phyloP scores from a whole-genome alignment of 2,888 invertebrate species.

The Rhingia campestris region DNA sequence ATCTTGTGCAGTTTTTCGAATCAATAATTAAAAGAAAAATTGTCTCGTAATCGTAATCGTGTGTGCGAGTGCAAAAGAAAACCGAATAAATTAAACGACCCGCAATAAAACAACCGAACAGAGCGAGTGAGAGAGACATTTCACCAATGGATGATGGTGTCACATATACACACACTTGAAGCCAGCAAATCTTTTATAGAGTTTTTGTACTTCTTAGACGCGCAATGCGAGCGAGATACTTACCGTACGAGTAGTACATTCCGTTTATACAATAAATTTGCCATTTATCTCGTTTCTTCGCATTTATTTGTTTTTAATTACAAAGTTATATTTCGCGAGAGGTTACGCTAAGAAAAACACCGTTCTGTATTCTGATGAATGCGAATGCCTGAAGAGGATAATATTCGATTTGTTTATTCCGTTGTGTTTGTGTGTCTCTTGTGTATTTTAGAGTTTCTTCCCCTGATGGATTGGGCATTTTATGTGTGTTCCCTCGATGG shows the following conservation, averaged over 20 bases:
- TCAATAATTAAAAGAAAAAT: slow-evolving; percentile 70
- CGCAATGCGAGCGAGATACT: slow-evolving; percentile 58
- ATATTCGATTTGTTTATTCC: slow-evolving; percentile 40
- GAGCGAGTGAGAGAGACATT: slow-evolving; percentile 61
- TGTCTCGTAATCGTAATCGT: slow-evolving; percentile 64
- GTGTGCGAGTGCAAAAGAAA: slow-evolving; percentile 58
- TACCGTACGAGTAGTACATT: slow-evolving; percentile 17
- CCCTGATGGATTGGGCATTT: slow-evolving; percentile 34
- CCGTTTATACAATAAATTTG: slow-evolving; percentile 20
- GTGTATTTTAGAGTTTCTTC: slow-evolving; percentile 11
- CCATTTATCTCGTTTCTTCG: slow-evolving; percentile 22
- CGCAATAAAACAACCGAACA: slow-evolving; percentile 49
- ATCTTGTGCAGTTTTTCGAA: slow-evolving; percentile 60
- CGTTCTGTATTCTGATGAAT: slow-evolving; percentile 8
- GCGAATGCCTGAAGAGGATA: slow-evolving; percentile 41
- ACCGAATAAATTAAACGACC: slow-evolving; percentile 69
- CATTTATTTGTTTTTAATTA: slow-evolving; percentile 47
- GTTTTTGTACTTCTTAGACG: slow-evolving; percentile 65
- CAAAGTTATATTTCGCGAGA: slow-evolving; percentile 41
- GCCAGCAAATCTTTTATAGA: slow-evolving; percentile 43
- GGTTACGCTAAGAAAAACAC: slow-evolving; percentile 1
- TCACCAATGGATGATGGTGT: slow-evolving; percentile 48
- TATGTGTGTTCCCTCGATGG: slow-evolving; percentile 61
- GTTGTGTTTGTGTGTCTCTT: slow-evolving; percentile 43
- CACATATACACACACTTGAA: slow-evolving; percentile 46